phyloP scores from a whole-genome alignment of 2,797 vertebrate genomes.

The Chanos chanos region DNA sequence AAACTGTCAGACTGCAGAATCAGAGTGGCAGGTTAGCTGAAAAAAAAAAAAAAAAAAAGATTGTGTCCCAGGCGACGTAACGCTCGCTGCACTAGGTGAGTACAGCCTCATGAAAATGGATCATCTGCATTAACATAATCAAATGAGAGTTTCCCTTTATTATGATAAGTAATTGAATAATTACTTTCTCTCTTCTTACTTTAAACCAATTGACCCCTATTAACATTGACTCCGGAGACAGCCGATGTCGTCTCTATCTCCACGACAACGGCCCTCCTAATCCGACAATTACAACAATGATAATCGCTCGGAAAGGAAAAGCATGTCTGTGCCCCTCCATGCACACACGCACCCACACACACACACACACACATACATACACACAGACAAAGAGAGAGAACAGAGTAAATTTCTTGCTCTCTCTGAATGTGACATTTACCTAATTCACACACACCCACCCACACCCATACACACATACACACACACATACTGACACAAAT shows the following conservation, averaged over 20 bases:
- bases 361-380: background rate
- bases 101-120: slow-evolving; percentile 41
- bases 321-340: background rate
- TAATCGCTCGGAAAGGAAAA: slow-evolving; percentile 11
- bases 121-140: slow-evolving; percentile 45
- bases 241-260: slow-evolving; percentile 23
- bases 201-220: slow-evolving; percentile 48
- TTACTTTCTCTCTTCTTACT: slow-evolving; percentile 44
- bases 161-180: slow-evolving; percentile 58
- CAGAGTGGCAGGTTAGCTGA: too few relatives aligned
- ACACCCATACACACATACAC: background rate
- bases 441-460: slow-evolving; percentile 7
- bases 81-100: too few relatives aligned
- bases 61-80: too few relatives aligned
- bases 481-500: background rate
- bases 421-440: slow-evolving; percentile 33
- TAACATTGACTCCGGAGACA: slow-evolving; percentile 35
- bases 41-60: too few relatives aligned
- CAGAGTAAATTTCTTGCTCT: slow-evolving; percentile 26
- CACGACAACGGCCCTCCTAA: slow-evolving; percentile 28
- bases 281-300: slow-evolving; percentile 38
- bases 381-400: background rate
- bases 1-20: too few relatives aligned
- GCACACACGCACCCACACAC: background rate
- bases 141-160: slow-evolving; percentile 48